Evolutionary conservation across 1,140 invertebrate species (phyloP).

Genomic region (Heliconius melpomene): DNA sequence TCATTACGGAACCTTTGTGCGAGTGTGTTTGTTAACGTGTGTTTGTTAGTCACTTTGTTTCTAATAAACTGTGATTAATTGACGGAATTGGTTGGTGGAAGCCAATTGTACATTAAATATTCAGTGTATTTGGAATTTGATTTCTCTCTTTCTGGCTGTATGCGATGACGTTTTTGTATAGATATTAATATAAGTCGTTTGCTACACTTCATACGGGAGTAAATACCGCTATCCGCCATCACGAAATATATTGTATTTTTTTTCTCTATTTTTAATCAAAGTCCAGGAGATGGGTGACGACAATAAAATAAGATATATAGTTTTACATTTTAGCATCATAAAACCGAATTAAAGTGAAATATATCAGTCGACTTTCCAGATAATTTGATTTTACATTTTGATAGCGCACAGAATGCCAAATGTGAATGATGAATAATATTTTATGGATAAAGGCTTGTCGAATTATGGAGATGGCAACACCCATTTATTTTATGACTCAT

Average conservation of each 20-base stretch:
- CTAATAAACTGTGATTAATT: not conserved
- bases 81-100: no score
- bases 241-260: no score
- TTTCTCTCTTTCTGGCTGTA: no score
- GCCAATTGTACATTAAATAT: no score
- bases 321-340: not conserved
- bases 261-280: not conserved
- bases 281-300: not conserved
- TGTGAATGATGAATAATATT: conserved; percentile 31
- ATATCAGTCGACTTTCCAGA: conserved; percentile 7
- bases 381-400: conserved; percentile 20
- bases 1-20: conserved; percentile 36
- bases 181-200: no score
- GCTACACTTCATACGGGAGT: no score
- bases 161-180: no score
- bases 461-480: conserved; percentile 37
- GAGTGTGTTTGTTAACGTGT: conserved; percentile 27
- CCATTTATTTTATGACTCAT: conserved; percentile 34
- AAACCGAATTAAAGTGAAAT: conserved; percentile 17
- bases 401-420: conserved; percentile 16
- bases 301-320: not conserved
- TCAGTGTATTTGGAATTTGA: no score
- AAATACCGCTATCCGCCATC: no score
- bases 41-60: conserved; percentile 15
- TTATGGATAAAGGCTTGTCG: conserved; percentile 29